phyloP scores from a whole-genome alignment of 2,113 vertebrate genomes.

The Brachypteracias leptosomus region DNA sequence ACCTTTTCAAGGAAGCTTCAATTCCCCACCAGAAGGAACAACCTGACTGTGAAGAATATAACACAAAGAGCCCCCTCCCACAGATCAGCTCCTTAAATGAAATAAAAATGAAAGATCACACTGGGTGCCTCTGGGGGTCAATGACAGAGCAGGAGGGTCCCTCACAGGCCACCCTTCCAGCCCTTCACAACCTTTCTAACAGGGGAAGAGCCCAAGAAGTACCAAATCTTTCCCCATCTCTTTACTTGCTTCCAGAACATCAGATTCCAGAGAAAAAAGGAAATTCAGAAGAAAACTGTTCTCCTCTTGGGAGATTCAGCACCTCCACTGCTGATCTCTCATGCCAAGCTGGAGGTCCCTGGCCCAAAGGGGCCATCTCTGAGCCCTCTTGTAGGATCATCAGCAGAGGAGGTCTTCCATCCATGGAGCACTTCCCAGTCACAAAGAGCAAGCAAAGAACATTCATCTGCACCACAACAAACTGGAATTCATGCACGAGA shows the following conservation, averaged over 20 bases:
- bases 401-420: not conserved
- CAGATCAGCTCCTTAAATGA: not conserved
- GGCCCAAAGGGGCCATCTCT: not conserved
- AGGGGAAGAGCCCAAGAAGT: not conserved
- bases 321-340: not conserved
- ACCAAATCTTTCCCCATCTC: not conserved
- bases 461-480: not conserved
- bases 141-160: not conserved
- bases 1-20: not conserved
- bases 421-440: rapidly evolving
- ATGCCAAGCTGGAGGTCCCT: not conserved
- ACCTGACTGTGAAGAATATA: not conserved
- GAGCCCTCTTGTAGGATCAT: not conserved
- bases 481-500: not conserved
- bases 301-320: not conserved
- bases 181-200: not conserved
- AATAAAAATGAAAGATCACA: not conserved
- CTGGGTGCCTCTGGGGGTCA: not conserved
- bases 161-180: not conserved
- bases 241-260: not conserved
- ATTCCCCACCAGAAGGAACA: not conserved
- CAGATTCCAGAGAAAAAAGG: not conserved
- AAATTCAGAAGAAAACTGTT: not conserved
- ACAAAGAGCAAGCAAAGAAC: not conserved
- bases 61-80: rapidly evolving